Base-by-base conservation (phyloP, 2,888 invertebrate genomes). In the Hemistola chrysoprasaria region DNA sequence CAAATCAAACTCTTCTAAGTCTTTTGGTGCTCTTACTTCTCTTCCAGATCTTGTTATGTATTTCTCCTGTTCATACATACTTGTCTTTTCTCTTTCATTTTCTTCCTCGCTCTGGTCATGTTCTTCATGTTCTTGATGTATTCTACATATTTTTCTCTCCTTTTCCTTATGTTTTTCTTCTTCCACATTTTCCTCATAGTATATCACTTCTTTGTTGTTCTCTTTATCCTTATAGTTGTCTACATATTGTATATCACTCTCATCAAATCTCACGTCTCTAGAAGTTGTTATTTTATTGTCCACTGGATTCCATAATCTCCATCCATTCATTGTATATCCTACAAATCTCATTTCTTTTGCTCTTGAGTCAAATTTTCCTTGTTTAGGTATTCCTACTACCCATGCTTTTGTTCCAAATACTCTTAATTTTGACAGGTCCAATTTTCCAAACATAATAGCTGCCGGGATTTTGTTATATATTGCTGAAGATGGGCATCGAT, bases 401-500 rank as follows among this genome's bases (percentile, higher is more conserved):
- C 34, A 43, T 1, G 22, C 30, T 11, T 43, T 43, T 22, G 26
- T 10, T 21, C 31, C 38, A 31, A 38, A 38, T 7, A 26, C 38
- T 26, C 3, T n/a, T n/a, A n/a, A n/a, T n/a, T n/a, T n/a, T n/a
- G n/a, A n/a, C n/a, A n/a, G n/a, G n/a, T n/a, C n/a, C n/a, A n/a
- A n/a, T n/a, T n/a, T n/a, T n/a, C n/a, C n/a, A n/a, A n/a, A n/a
- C n/a, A n/a, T n/a, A n/a, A n/a, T n/a, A n/a, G n/a, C 28, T 11
- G 23, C 28, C 1, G 29, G 36, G 8, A 24, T 29, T 23, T 22
- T 1, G 9, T 9, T 24, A n/a, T 43, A 27, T 6, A 53, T 39
- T 1, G 48, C 48, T 3, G 22, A 25, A n/a, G 51, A 42, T n/a
- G 50, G 50, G 3, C 29, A 48, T 10, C 56, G 27, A 9, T 56